Evolutionary conservation across 2,113 vertebrate genomes (phyloP), one percentile per base, ranked within the genome.

Genomic region (Microtus pennsylvanicus): DNA sequence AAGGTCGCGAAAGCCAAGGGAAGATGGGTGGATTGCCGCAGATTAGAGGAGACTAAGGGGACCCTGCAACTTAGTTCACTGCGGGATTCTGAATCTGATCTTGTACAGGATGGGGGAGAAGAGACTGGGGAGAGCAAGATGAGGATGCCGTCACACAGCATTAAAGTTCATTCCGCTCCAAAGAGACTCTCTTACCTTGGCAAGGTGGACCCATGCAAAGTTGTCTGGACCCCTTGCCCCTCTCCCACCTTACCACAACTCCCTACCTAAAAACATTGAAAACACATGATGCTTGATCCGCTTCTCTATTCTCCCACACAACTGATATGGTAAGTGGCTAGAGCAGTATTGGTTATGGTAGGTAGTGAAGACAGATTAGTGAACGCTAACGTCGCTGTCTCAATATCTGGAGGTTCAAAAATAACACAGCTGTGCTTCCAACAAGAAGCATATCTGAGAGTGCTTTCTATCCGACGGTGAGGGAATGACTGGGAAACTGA

Each of bases 81-180:
- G 1, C 9, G 28, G 10, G 5, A 21, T 45, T 52, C 50, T 55
- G 38, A 33, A 12, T 65, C 14, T 17, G 30, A 19, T 5, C 13
- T 21, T 19, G 12, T 12, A 67, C 5, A 78, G 55, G 26, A 33
- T 47, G 12, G 0, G 10, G 7, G 63, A 81, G n/a, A 55, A 21
- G 55, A 33, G 67, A 30, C 4, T 50, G 26, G 9, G 3, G 21
- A 42, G 10, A 65, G 13, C 3, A 0, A 1, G 76, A 69, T 24
- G 6, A 22, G 1, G 24, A 2, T n/a, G 0, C 9, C 2, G 0
- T 33, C 28, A 65, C n/a, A 58, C 22, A 14, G 30, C 70, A 50
- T 21, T 77, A 33, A 42, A 77, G 10, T 3, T 58, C 70, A 16
- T 12, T 24, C 28, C 21, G 1, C 5, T 6, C 3, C 35, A 47